phyloP scores from a whole-genome alignment of 2,797 vertebrate genomes.

The Ambastaia sidthimunki region DNA sequence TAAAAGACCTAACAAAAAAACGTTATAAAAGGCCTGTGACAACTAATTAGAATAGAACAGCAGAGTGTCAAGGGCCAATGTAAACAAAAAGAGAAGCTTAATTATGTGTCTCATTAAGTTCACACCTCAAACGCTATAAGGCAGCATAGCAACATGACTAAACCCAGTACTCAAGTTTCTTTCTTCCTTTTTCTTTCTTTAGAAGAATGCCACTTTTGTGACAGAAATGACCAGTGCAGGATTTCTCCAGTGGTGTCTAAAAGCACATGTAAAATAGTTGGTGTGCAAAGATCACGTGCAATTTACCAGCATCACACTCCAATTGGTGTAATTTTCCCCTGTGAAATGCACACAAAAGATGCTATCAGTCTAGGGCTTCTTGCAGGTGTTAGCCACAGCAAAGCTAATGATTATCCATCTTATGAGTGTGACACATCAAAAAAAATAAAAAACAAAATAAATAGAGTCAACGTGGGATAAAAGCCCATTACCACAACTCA shows the following conservation, averaged over 20 bases:
- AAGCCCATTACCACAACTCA: conserved; percentile 26
- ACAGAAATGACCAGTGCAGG: neutral
- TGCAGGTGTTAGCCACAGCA: conserved; percentile 51
- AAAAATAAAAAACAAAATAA: too few relatives aligned
- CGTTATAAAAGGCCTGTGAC: conserved; percentile 13
- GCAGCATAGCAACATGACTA: neutral
- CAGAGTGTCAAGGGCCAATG: neutral
- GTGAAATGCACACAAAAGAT: conserved; percentile 55
- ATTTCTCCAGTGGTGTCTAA: neutral
- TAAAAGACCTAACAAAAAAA: conserved; percentile 12
- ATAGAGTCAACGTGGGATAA: conserved; percentile 1
- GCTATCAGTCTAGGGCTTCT: conserved; percentile 40
- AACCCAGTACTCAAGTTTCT: neutral
- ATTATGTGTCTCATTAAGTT: conserved; percentile 28
- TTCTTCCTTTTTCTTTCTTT: neutral
- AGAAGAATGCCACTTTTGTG: neutral
- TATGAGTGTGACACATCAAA: neutral
- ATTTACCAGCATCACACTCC: conserved; percentile 17
- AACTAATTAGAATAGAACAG: conserved; percentile 35
- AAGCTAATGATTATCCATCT: conserved; percentile 53
- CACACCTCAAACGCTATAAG: conserved; percentile 1
- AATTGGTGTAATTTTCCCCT: conserved; percentile 50
- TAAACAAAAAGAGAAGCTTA: conserved; percentile 33
- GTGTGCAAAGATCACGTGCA: conserved; percentile 24
- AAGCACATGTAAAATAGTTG: conserved; percentile 18